Evolutionary conservation across 2,113 vertebrate species (phyloP).

Genomic region (Ailuropoda melanoleuca): DNA sequence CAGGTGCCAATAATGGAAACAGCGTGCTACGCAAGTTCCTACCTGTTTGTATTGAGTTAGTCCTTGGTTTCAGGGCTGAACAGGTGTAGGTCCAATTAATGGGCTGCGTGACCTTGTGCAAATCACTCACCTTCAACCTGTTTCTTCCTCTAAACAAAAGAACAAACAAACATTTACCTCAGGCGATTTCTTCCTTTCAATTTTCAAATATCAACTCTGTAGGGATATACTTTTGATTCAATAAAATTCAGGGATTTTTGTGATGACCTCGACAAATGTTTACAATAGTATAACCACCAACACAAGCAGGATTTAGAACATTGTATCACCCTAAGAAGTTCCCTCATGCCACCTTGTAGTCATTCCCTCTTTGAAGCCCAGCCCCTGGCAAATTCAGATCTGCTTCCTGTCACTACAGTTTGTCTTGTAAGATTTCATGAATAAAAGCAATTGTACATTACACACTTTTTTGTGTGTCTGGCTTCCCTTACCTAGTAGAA

Average conservation of each 20-base stretch:
- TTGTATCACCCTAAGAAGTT: not conserved
- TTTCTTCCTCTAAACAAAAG: not conserved
- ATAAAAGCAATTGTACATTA: not conserved
- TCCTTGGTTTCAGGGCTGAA: not conserved
- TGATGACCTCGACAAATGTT: not conserved
- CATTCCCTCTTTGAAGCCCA: not conserved
- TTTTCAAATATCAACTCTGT: not conserved
- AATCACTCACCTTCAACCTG: not conserved
- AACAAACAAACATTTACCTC: not conserved
- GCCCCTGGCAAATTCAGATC: not conserved
- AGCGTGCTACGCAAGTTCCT: not conserved
- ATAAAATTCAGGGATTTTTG: not conserved
- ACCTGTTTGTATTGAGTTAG: accelerated
- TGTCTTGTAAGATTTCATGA: not conserved
- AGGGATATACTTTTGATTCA: not conserved
- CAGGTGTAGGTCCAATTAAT: not conserved
- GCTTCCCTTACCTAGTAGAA: not conserved
- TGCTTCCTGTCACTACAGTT: not conserved
- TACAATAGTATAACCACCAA: not conserved
- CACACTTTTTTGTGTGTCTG: not conserved
- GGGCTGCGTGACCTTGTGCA: not conserved
- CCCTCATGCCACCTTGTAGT: not conserved
- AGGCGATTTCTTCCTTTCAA: not conserved
- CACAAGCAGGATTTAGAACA: not conserved
- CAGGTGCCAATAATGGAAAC: not conserved